Conservation (phyloP, 1,140 invertebrate species). For the Leptopilina boulardi region DNA sequence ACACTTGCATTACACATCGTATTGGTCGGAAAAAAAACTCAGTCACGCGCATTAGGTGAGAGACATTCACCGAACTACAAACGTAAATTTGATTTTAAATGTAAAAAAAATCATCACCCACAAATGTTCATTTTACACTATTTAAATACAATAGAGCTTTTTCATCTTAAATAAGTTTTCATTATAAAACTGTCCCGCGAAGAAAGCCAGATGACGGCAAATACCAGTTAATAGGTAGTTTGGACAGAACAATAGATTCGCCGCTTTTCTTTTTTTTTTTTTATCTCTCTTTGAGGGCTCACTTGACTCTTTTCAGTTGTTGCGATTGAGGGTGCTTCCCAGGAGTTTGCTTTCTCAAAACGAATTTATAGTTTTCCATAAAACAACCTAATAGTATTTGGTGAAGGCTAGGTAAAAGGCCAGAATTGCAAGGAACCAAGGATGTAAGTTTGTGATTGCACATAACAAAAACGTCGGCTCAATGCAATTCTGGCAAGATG, state of each 20-base stretch:
- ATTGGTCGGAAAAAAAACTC: slow-evolving; percentile 68
- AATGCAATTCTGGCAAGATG: slow-evolving; percentile 71
- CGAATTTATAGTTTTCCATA: slow-evolving; percentile 67
- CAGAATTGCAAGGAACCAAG: slow-evolving; percentile 70
- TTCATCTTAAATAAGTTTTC: slow-evolving; percentile 76
- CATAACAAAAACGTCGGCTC: slow-evolving; percentile 64
- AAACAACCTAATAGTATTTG: slow-evolving; percentile 74
- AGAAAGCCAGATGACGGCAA: slow-evolving; percentile 72
- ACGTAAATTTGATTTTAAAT: slow-evolving; percentile 74
- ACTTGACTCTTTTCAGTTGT: background rate
- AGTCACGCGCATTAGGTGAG: slow-evolving; percentile 75
- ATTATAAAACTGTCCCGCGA: slow-evolving; percentile 73
- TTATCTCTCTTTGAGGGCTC: slow-evolving; percentile 4
- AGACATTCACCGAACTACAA: slow-evolving; percentile 76
- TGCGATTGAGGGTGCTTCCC: background rate
- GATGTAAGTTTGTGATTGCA: slow-evolving; percentile 58
- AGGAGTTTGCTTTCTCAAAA: slow-evolving; percentile 43
- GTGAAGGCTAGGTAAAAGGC: slow-evolving; percentile 69
- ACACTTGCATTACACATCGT: slow-evolving; percentile 66
- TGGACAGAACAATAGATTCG: slow-evolving; percentile 66
- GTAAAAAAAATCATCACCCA: slow-evolving; percentile 73
- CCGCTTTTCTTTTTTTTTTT: slow-evolving; percentile 40
- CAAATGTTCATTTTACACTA: slow-evolving; percentile 76
- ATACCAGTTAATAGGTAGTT: slow-evolving; percentile 70
- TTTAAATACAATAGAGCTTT: slow-evolving; percentile 77